These are phyloP conservation scores for Zaprionus obscuricornis DNA, from an alignment of 2,888 invertebrate species.

Conservation along the genomic window DNA sequence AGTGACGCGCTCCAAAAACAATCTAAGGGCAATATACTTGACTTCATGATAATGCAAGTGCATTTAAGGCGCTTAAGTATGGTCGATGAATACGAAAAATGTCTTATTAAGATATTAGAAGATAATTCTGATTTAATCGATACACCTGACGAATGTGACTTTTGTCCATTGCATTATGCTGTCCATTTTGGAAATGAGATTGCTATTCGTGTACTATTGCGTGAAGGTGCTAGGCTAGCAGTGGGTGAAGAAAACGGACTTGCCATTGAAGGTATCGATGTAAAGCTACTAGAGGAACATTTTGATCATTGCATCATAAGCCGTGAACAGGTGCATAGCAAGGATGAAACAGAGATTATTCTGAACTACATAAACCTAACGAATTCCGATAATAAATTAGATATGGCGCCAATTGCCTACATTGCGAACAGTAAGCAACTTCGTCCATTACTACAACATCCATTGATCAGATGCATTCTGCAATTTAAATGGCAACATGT, in stretches of 20 bases:
- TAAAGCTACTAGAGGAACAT: slow-evolving; percentile 88
- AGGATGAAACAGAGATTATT: slow-evolving; percentile 88
- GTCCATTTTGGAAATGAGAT: slow-evolving; percentile 88
- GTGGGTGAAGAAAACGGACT: slow-evolving; percentile 87
- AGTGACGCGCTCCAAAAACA: too few relatives aligned
- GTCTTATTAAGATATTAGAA: too few relatives aligned
- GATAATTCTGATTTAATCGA: slow-evolving; percentile 87
- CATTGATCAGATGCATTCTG: slow-evolving; percentile 90
- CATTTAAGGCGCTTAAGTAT: too few relatives aligned
- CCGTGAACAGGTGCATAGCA: slow-evolving; percentile 87
- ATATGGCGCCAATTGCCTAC: slow-evolving; percentile 90
- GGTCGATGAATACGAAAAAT: too few relatives aligned
- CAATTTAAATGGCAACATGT: slow-evolving; percentile 92
- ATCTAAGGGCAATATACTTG: too few relatives aligned
- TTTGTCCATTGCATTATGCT: slow-evolving; percentile 90
- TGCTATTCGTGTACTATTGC: slow-evolving; percentile 86
- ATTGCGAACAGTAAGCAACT: slow-evolving; percentile 89
- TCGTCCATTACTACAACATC: slow-evolving; percentile 89
- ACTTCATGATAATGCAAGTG: too few relatives aligned
- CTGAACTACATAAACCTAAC: slow-evolving; percentile 89
- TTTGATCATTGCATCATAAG: slow-evolving; percentile 89
- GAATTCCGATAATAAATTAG: slow-evolving; percentile 83
- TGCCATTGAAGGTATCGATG: slow-evolving; percentile 89
- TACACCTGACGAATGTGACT: slow-evolving; percentile 86
- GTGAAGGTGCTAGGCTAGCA: slow-evolving; percentile 88